Base-by-base conservation (phyloP, 1,140 invertebrate genomes). In the Neotoxoptera formosana region DNA sequence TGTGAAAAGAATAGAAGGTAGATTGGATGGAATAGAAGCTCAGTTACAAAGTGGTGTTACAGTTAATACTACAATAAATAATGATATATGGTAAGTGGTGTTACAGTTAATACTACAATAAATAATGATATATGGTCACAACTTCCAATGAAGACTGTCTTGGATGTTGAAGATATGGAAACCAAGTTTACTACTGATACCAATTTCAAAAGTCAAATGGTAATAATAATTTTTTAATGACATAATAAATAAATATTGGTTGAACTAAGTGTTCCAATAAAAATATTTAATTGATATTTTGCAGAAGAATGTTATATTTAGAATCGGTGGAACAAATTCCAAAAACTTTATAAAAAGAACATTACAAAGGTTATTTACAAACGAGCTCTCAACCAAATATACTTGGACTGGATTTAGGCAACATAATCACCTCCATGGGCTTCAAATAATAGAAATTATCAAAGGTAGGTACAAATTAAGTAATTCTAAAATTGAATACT, bases 301-400 rank as follows among this genome's bases (percentile, higher is more conserved):
- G 17, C 17, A 81, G n/a, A 81, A 9, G n/a, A 36, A 21, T 83
- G 34, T 83, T 83, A 36, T 83, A 36, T 34, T 20, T 36, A 34
- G 17, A 83, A 83, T 83, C 25, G 76, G 76, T 83, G 76, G 76
- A 34, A 83, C 76, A 83, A 83, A 21, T 83, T 36, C 34, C 7
- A 83, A 83, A 83, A 83, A 41, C 34, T 83, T 83, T 8, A 83
- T 83, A 34, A 41, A 83, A 83, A 83, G 34, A 83, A 36, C 76
- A 36, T 83, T 83, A 83, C 76, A 41, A 83, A 83, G 76, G 41
- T 83, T 83, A 8, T 83, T 83, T 36, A 83, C 76, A 83, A 83
- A 83, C 20, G 34, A 83, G 17, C 34, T 83, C n/a, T n/a, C 76
- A 34, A 83, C 34, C n/a, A 83, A 83, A 41, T 83, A 83, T 36